These are phyloP conservation scores for Cantharis lateralis DNA, from an alignment of 2,888 invertebrate genomes.

Conservation along the genomic window DNA sequence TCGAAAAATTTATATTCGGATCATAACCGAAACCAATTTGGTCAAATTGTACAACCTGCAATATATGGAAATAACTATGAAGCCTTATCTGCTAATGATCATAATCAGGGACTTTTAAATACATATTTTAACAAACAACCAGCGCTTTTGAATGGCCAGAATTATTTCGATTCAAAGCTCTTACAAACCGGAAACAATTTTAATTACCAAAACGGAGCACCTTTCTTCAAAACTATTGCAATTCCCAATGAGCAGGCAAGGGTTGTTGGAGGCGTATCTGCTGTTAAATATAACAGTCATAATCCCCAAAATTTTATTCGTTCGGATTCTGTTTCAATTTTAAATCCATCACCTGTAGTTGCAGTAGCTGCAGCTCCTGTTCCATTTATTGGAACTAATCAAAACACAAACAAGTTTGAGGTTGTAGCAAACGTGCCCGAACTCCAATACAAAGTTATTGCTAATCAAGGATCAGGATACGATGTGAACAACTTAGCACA, in stretches of 20 bases:
- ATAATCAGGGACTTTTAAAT: neutral
- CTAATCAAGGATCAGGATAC: neutral
- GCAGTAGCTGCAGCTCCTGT: constrained; percentile 46
- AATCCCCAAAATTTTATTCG: neutral
- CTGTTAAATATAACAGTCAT: neutral
- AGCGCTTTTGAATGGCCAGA: neutral
- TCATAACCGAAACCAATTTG: neutral
- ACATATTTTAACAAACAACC: neutral
- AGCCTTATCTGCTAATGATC: too few relatives aligned
- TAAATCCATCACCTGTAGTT: constrained; percentile 30
- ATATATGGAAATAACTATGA: neutral
- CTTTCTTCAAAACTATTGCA: neutral
- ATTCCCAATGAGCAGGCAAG: neutral
- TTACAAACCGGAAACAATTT: neutral
- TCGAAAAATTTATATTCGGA: constrained; percentile 18
- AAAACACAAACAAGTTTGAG: constrained; percentile 42
- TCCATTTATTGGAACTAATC: constrained; percentile 38
- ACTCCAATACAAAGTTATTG: constrained; percentile 46
- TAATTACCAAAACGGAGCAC: neutral
- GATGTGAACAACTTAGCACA: neutral
- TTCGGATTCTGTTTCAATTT: constrained; percentile 32
- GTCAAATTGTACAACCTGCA: neutral
- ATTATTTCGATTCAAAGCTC: neutral
- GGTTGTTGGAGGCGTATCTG: neutral
- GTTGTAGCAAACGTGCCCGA: constrained; percentile 51